A percentile compares a stretch with the other conserved stretches of the same genome.
Evolutionary conservation across 1,140 invertebrate genomes (phyloP).

Genomic region (Myzus persicae): DNA sequence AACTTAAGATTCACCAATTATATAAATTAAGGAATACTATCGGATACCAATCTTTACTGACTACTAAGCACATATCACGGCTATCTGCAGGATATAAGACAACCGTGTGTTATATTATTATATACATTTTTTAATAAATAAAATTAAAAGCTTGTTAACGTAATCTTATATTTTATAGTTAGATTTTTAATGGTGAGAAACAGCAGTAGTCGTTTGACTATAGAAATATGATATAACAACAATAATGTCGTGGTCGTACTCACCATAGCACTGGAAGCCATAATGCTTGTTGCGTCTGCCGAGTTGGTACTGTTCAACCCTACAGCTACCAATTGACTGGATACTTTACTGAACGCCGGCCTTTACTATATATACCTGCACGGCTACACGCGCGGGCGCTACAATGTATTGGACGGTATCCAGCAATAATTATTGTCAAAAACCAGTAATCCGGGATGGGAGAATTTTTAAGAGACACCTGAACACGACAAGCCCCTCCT

Average conservation of each 20-base stretch:
- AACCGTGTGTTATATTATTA: not conserved
- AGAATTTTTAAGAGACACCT: not conserved
- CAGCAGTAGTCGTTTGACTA: not conserved
- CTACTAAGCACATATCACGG: too few relatives aligned
- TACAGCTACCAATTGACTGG: slow-evolving; percentile 35
- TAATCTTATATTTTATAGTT: not conserved
- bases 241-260: not conserved
- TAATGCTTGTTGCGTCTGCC: not conserved
- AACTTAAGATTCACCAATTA: too few relatives aligned
- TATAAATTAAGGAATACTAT: too few relatives aligned
- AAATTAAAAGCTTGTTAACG: not conserved
- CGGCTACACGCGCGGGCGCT: not conserved
- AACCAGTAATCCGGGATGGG: slow-evolving; percentile 46
- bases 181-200: not conserved
- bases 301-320: not conserved
- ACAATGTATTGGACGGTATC: slow-evolving; percentile 22
- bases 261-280: slow-evolving; percentile 31
- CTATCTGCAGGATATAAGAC: too few relatives aligned
- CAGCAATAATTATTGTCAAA: slow-evolving; percentile 41
- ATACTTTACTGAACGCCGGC: not conserved
- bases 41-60: too few relatives aligned
- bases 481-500: not conserved
- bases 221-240: not conserved
- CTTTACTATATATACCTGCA: slow-evolving; percentile 42
- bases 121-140: not conserved